These are phyloP conservation scores for Emydoidea blandingii DNA, from an alignment of 2,797 vertebrate genomes.

Conservation along the genomic window DNA sequence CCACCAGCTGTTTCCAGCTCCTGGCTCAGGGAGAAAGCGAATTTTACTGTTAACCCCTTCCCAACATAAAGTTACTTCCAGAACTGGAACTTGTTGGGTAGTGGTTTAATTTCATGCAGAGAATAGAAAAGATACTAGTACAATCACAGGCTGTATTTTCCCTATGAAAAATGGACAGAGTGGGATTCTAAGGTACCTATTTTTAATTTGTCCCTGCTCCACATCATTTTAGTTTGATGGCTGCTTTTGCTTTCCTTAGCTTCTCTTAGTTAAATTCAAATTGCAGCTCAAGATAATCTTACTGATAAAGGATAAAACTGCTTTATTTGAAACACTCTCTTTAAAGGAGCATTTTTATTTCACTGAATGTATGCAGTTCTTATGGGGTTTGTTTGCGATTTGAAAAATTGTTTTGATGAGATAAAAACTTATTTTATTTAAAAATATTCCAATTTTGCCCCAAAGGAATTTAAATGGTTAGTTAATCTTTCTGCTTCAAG, in stretches of 20 bases:
- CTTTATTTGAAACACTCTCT: slow-evolving; percentile 41
- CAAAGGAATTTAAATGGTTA: slow-evolving; percentile 45
- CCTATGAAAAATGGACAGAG: accelerated
- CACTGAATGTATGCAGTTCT: slow-evolving; percentile 21
- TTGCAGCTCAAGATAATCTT: slow-evolving; percentile 30
- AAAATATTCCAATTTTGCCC: slow-evolving; percentile 33
- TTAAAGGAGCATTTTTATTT: slow-evolving; percentile 59
- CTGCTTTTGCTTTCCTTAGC: slow-evolving; percentile 2
- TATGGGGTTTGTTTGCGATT: slow-evolving; percentile 55
- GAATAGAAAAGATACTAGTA: neutral
- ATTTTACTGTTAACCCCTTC: slow-evolving; percentile 68
- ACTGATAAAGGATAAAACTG: slow-evolving; percentile 55
- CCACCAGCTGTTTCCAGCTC: slow-evolving; percentile 81
- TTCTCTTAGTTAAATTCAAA: slow-evolving; percentile 38
- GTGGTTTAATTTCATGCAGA: accelerated
- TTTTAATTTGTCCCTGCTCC: neutral
- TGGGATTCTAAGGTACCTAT: neutral
- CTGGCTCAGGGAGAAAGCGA: slow-evolving; percentile 38
- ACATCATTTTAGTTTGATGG: neutral
- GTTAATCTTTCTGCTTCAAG: slow-evolving; percentile 57
- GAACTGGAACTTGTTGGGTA: neutral
- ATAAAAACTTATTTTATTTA: slow-evolving; percentile 70
- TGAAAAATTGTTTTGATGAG: slow-evolving; percentile 65
- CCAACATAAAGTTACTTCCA: slow-evolving; percentile 21
- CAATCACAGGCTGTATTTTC: accelerated